A percentile compares a stretch with the other conserved stretches of the same genome.
phyloP scores from a whole-genome alignment of 1,140 invertebrate genomes.

The Psix sp. region DNA sequence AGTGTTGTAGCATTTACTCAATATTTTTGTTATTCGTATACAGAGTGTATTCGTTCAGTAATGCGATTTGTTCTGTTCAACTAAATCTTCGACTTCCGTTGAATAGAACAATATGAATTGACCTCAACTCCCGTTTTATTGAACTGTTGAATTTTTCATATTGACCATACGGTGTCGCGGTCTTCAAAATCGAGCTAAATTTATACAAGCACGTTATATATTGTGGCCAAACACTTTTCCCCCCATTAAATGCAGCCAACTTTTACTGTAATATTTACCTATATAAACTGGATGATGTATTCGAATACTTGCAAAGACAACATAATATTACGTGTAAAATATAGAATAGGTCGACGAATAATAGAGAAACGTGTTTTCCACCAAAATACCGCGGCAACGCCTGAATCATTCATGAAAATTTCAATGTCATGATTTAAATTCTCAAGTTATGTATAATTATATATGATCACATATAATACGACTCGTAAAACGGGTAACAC shows the following conservation, averaged over 20 bases:
- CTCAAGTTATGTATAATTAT: conserved; percentile 43
- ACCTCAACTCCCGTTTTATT: conserved; percentile 36
- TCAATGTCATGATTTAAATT: conserved; percentile 33
- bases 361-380: conserved; percentile 14
- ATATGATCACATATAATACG: conserved; percentile 52
- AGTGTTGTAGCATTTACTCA: conserved; percentile 20
- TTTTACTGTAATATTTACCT: conserved; percentile 42
- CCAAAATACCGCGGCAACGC: conserved; percentile 23
- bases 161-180: conserved; percentile 42
- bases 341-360: conserved; percentile 32
- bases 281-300: conserved; percentile 47
- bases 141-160: conserved; percentile 57
- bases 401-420: conserved; percentile 51
- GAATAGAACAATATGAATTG: conserved; percentile 35
- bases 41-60: conserved; percentile 11
- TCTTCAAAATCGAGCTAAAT: conserved; percentile 37
- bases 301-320: conserved; percentile 43
- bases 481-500: conserved; percentile 4
- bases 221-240: conserved; percentile 18
- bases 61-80: conserved; percentile 16
- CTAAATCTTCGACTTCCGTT: conserved; percentile 20
- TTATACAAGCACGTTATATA: conserved; percentile 35
- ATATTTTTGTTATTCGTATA: conserved; percentile 42
- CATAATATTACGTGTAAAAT: conserved; percentile 50
- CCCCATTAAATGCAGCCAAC: conserved; percentile 47